Base-by-base conservation (phyloP, 2,797 vertebrate genomes). In the Eurystomus glaucurus region DNA sequence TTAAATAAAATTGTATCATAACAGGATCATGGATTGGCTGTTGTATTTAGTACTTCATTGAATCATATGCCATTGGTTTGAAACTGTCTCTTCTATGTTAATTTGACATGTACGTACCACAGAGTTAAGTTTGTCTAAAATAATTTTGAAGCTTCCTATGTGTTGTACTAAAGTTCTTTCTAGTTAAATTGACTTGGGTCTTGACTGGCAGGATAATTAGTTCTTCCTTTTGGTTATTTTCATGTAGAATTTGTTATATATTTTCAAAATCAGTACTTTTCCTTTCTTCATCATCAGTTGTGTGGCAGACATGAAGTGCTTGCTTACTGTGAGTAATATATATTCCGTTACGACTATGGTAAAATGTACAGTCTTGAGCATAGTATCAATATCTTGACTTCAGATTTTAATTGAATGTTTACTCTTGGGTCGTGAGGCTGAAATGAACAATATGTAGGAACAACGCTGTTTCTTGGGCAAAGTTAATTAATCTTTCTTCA, bases 401-500 rank as follows among this genome's bases (percentile, higher is more conserved):
- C 66, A 11, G 17, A 75, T 95, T 94, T 97, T 98, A 97, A 96
- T 95, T 98, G 83, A 90, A 70, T 97, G 66, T 88, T 95, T 98
- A 78, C 92, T 98, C 92, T 79, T 93, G 92, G 50, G 93, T 65
- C 92, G 68, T 90, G 88, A 97, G 55, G 54, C 83, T 92, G 88
- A 95, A 95, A 80, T 94, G 95, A 97, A 92, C 93, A 97, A 74
- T 81, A 86, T 26, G 17, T 65, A 92, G 89, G 52, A 97, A 62
- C 75, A 41, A 37, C 43, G 35, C 51, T 90, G 22, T 96, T 97
- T 84, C 60, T 85, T 97, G 57, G 96, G 37, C 69, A n/a, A 95
- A 96, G 84, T 97, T 97, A 95, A 85, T 97, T 97, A 94, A 94
- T 96, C 88, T 95, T 82, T 93, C 61, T 92, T 41, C 60, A 71